Conservation (phyloP, 1,140 invertebrate genomes). For the Rhyacophila brunnea region DNA sequence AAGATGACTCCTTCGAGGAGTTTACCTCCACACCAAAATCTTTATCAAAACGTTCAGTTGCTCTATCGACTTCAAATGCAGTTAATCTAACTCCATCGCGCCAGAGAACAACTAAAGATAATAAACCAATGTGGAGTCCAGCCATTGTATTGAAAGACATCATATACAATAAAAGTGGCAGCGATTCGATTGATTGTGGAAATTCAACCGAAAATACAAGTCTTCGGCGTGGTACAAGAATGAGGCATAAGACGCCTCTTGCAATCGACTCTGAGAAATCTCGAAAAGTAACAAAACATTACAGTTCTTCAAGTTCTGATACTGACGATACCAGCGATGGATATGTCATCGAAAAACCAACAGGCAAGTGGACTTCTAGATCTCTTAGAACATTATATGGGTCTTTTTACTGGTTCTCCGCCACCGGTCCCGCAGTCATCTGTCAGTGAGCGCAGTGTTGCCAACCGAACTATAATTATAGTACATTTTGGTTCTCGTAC, state of each 20-base stretch:
- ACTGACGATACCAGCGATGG: constrained; percentile 14
- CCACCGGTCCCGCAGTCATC: too few relatives aligned
- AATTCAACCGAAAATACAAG: neutral
- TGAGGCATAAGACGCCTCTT: constrained; percentile 15
- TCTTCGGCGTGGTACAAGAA: constrained; percentile 18
- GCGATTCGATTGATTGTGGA: neutral
- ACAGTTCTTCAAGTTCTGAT: constrained; percentile 10
- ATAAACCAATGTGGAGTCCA: constrained; percentile 9
- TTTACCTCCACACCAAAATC: constrained; percentile 10
- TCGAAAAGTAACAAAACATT: constrained; percentile 7
- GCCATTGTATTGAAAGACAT: constrained; percentile 7
- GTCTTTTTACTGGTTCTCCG: too few relatives aligned
- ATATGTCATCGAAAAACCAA: constrained; percentile 20
- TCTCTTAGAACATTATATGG: too few relatives aligned
- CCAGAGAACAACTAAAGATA: too few relatives aligned
- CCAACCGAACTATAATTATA: too few relatives aligned
- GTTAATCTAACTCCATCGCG: too few relatives aligned
- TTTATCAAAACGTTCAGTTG: too few relatives aligned
- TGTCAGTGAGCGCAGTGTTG: too few relatives aligned
- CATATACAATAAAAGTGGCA: neutral
- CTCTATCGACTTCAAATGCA: too few relatives aligned
- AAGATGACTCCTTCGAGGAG: constrained; percentile 30
- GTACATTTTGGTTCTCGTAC: too few relatives aligned
- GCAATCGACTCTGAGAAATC: constrained; percentile 20
- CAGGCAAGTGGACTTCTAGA: constrained; percentile 15